Conservation (phyloP, 2,888 invertebrate species). For the Elmis aenea region DNA sequence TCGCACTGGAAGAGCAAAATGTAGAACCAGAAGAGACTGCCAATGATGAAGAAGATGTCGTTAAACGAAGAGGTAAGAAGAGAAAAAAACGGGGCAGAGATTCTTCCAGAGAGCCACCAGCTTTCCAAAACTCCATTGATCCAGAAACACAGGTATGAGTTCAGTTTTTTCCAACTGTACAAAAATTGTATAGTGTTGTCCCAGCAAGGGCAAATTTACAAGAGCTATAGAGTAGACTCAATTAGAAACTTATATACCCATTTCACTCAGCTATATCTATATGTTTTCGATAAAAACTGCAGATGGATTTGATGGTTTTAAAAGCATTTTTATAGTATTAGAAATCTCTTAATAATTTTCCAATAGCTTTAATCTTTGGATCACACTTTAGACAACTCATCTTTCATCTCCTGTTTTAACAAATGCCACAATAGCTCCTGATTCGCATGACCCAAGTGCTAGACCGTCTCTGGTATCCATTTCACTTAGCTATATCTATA, state of each 20-base stretch:
- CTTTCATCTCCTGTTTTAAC: constrained; percentile 9
- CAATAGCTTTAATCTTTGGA: not conserved
- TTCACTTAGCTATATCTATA: too few species aligned
- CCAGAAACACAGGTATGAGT: constrained; percentile 66
- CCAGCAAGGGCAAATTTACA: too few species aligned
- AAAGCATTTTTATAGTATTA: too few species aligned
- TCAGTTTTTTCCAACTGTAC: too few species aligned
- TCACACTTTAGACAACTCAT: not conserved
- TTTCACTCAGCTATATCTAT: too few species aligned
- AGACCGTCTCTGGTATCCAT: constrained; percentile 60
- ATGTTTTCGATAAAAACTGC: too few species aligned
- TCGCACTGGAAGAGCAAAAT: constrained; percentile 40
- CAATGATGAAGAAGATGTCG: constrained; percentile 57
- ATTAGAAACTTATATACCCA: too few species aligned
- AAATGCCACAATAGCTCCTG: constrained; percentile 41
- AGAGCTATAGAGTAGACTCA: too few species aligned
- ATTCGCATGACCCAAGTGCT: constrained; percentile 64
- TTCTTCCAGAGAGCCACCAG: constrained; percentile 37
- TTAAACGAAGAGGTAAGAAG: constrained; percentile 54
- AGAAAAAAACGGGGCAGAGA: constrained; percentile 45
- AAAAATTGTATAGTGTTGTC: constrained; percentile 1
- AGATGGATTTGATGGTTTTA: too few species aligned
- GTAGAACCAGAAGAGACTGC: constrained; percentile 46
- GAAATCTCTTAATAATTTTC: not conserved
- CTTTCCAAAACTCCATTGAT: constrained; percentile 49